Conservation (phyloP, 2,113 vertebrate genomes). For the Tachysurus vachellii region DNA sequence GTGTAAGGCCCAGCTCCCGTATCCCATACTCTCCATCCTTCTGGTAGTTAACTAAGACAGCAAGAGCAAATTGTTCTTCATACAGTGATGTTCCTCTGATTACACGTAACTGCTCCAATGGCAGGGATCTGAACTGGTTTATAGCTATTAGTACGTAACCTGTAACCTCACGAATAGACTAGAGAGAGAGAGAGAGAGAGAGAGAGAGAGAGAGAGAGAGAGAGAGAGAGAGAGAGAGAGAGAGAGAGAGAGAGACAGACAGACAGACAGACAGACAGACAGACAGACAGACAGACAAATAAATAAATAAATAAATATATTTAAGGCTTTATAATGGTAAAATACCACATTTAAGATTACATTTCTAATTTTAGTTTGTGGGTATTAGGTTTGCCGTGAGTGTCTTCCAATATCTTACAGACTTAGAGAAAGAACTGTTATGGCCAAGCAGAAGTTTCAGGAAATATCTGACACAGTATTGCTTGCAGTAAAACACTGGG, state of each 20-base stretch:
- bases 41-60: conserved; percentile 87
- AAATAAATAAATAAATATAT: background rate
- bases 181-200: conserved; percentile 31
- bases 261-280: background rate
- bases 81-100: conserved; percentile 86
- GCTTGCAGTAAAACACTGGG: background rate
- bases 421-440: background rate
- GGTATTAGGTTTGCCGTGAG: background rate
- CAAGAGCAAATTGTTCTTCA: conserved; percentile 81
- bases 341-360: background rate
- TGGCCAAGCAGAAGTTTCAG: background rate
- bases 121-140: conserved; percentile 82
- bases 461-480: background rate
- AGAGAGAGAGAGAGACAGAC: conserved; percentile 19
- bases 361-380: background rate
- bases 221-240: background rate
- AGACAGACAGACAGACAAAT: background rate
- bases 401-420: background rate
- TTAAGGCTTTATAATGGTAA: background rate
- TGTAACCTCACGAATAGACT: conserved; percentile 94
- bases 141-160: conserved; percentile 88
- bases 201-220: background rate
- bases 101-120: conserved; percentile 84
- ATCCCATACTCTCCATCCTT: conserved; percentile 80
- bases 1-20: conserved; percentile 81